Evolutionary conservation across 2,113 vertebrate genomes (phyloP).

Genomic region (Setophaga kirtlandii): DNA sequence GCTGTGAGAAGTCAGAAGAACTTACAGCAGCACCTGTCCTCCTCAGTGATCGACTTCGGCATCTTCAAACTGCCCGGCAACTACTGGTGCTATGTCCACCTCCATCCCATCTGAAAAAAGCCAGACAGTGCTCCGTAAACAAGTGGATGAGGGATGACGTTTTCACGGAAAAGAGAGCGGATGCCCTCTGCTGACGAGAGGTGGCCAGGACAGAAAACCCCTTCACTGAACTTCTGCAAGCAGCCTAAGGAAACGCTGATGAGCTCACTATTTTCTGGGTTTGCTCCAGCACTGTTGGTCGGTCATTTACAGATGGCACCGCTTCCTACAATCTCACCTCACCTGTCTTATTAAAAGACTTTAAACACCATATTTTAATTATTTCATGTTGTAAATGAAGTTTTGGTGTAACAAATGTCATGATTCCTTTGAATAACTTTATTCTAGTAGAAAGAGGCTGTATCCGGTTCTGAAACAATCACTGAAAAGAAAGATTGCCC

Average conservation of each 20-base stretch:
- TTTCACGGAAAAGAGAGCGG: neutral
- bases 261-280: neutral
- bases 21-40: constrained; percentile 18
- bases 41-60: constrained; percentile 95
- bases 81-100: constrained; percentile 83
- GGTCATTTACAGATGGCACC: fast-evolving
- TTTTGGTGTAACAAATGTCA: neutral
- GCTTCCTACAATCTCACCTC: neutral
- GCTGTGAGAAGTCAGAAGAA: neutral
- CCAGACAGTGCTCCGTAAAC: fast-evolving
- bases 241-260: fast-evolving
- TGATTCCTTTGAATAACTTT: neutral
- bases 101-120: constrained; percentile 90
- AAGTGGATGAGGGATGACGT: fast-evolving
- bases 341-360: neutral
- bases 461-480: neutral
- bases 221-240: neutral
- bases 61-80: constrained; percentile 94
- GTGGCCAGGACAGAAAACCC: neutral
- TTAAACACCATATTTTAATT: neutral
- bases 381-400: neutral
- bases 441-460: neutral
- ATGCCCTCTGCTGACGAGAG: constrained; percentile 41
- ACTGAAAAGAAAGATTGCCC: neutral
- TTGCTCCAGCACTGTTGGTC: neutral